These are phyloP conservation scores for Epinephelus lanceolatus DNA, from an alignment of 2,113 vertebrate genomes.

Conservation along the genomic window DNA sequence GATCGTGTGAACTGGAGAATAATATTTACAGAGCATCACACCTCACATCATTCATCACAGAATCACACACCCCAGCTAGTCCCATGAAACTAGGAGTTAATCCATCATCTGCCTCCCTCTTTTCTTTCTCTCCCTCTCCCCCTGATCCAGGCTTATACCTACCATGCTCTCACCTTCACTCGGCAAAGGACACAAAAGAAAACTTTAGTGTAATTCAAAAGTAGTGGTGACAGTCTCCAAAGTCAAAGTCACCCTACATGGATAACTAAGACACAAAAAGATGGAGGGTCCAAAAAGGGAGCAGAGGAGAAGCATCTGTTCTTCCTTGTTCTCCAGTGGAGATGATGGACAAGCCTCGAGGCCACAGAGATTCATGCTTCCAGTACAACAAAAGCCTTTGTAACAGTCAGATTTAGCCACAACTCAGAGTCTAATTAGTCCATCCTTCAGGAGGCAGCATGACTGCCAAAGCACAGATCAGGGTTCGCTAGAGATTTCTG, in stretches of 20 bases:
- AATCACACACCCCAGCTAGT: conserved; percentile 78
- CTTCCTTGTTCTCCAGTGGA: conserved; percentile 34
- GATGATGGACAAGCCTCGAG: conserved; percentile 61
- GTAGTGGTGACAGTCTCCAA: conserved; percentile 69
- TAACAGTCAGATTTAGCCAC: conserved; percentile 22
- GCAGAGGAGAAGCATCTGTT: conserved; percentile 51
- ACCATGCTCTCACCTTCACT: conserved; percentile 79
- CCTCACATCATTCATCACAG: conserved; percentile 80
- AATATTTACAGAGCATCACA: conserved; percentile 77
- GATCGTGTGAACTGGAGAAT: conserved; percentile 65
- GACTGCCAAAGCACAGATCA: conserved; percentile 40
- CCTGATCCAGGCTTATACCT: conserved; percentile 73
- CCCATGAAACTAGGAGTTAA: conserved; percentile 82
- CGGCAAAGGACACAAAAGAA: conserved; percentile 68
- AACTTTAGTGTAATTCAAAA: conserved; percentile 77
- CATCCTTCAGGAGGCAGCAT: conserved; percentile 40
- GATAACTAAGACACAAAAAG: conserved; percentile 65
- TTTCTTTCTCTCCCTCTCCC: conserved; percentile 57
- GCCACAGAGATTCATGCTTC: conserved; percentile 56
- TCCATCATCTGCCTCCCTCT: conserved; percentile 80
- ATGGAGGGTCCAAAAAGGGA: conserved; percentile 41
- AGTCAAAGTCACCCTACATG: conserved; percentile 74
- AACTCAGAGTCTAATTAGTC: conserved; percentile 65
- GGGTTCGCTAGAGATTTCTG: conserved; percentile 32
- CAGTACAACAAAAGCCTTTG: conserved; percentile 54